Conservation (phyloP, 2,888 invertebrate genomes). For the Drymonia ruficornis region DNA sequence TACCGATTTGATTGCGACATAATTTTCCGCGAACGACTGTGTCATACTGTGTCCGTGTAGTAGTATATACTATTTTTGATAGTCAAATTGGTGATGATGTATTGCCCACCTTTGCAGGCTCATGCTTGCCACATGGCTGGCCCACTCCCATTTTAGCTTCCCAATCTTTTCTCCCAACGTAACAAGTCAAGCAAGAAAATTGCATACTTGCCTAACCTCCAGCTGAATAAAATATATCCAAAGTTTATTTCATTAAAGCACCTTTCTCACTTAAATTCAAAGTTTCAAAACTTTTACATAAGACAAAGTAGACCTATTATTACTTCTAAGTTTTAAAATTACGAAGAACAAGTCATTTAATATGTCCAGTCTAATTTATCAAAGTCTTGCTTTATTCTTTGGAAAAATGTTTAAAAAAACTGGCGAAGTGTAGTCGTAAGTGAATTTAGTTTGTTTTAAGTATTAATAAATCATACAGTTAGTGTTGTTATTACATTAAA, state of each 20-base stretch:
- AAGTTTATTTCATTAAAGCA: slow-evolving; percentile 1
- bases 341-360: slow-evolving; percentile 4
- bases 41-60: no score
- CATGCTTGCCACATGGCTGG: no score
- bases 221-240: not conserved
- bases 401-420: not conserved
- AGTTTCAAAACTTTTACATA: slow-evolving; percentile 3
- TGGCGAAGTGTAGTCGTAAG: slow-evolving; percentile 2
- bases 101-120: no score
- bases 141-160: no score
- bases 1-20: no score
- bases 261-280: not conserved
- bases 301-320: slow-evolving; percentile 6
- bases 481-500: slow-evolving; percentile 25
- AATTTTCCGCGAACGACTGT: no score
- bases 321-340: slow-evolving; percentile 4
- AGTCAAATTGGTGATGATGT: no score
- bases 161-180: no score
- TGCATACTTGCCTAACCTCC: not conserved
- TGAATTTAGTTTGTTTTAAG: slow-evolving; percentile 8
- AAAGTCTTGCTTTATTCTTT: not conserved
- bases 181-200: no score
- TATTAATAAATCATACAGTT: slow-evolving; percentile 8
- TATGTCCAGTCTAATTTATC: slow-evolving; percentile 8
- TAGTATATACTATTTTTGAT: no score